Evolutionary conservation across 2,797 vertebrate species (phyloP), one percentile per base, ranked within the genome.

Genomic region (Enoplosus armatus): DNA sequence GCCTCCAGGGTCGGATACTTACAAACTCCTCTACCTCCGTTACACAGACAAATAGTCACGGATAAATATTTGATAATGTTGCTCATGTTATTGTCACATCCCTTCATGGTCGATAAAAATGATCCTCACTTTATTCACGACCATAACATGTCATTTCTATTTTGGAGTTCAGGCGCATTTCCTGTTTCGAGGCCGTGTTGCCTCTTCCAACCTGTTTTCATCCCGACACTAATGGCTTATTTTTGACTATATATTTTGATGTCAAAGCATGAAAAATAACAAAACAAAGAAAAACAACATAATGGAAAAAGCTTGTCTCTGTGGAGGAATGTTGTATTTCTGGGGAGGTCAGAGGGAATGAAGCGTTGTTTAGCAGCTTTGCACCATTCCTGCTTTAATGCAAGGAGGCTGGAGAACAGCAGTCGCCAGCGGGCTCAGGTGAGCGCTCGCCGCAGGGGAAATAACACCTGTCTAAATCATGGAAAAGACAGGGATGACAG

Each of bases 401-500:
- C 47, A 29, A 9, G 6, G 54, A 69, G 63, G 68, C 72, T 55
- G 61, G 26, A 69, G 62, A 75, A 66, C 54, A 75, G 60, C 63
- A n/a, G 39, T 62, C n/a, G 15, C 55, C 45, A 8, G 22, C 2
- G 62, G 76, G 80, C 75, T 87, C 80, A 67, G 81, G 85, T 80
- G 84, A 86, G 48, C 20, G 5, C 51, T 47, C 20, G 29, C 83
- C 86, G 8, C 76, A 0, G 26, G 86, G 84, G 77, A 85, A 89
- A 90, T 85, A 86, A 88, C 64, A 51, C 70, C 59, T 15, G 41
- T 75, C 76, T 82, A 71, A 79, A 84, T 84, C 70, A 81, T 6
- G 45, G 77, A 60, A 53, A 72, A 72, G 24, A 75, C 68, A 47
- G 61, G 59, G 63, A 66, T 70, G 72, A 87, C n/a, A 70, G 77